Conservation (phyloP, 2,113 vertebrate species). For the Alethe diademata region DNA sequence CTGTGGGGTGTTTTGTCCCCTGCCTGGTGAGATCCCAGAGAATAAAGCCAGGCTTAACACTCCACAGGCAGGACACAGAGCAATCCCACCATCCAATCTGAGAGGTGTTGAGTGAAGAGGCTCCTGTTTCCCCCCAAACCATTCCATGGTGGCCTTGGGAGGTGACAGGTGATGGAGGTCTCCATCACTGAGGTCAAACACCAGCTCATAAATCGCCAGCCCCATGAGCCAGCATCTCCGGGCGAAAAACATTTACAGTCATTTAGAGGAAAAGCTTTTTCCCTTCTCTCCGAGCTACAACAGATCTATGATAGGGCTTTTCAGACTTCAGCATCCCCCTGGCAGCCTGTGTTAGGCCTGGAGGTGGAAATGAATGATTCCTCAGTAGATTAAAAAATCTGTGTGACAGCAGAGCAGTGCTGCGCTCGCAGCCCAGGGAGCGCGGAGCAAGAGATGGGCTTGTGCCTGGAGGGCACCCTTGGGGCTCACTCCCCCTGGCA, state of each 20-base stretch:
- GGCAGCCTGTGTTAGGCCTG: background rate
- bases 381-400: background rate
- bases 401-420: background rate
- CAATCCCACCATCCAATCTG: rapidly evolving
- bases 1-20: background rate
- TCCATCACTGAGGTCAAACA: background rate
- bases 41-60: rapidly evolving
- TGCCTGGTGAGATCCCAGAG: rapidly evolving
- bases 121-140: background rate
- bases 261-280: conserved; percentile 23
- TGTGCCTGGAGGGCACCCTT: background rate
- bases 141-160: rapidly evolving
- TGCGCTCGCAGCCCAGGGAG: rapidly evolving
- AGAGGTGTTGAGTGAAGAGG: background rate
- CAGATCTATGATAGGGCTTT: conserved; percentile 34
- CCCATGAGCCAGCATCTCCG: background rate
- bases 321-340: conserved; percentile 18
- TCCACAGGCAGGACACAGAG: background rate
- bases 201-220: background rate
- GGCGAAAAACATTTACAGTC: background rate
- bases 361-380: conserved; percentile 24
- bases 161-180: background rate
- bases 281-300: background rate
- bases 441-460: rapidly evolving
- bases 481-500: background rate